These are phyloP conservation scores for Papilio glaucus DNA, from an alignment of 1,140 invertebrate genomes.

Conservation along the genomic window DNA sequence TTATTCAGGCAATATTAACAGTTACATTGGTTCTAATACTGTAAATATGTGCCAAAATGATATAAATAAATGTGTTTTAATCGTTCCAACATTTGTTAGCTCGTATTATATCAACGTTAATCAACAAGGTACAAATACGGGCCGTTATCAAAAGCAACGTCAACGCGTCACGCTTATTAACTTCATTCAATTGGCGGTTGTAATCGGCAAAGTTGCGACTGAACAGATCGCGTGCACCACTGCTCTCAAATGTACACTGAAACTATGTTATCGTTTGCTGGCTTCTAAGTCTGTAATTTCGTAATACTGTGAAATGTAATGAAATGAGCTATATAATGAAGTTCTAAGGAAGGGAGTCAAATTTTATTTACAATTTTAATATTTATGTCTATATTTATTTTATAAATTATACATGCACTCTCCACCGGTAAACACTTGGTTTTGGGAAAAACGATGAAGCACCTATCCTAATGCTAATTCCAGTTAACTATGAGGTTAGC, in stretches of 20 bases:
- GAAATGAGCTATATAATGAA: neutral
- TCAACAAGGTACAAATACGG: conserved; percentile 26
- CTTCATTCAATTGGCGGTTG: conserved; percentile 53
- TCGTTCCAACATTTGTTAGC: neutral
- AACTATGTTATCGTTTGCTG: conserved; percentile 59
- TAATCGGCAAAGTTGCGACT: conserved; percentile 66
- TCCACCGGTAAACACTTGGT: no score
- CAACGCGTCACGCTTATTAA: conserved; percentile 66
- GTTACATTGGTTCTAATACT: no score
- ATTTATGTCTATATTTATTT: no score
- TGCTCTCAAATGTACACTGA: conserved; percentile 63
- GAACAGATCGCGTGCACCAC: conserved; percentile 51
- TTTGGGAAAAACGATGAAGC: no score
- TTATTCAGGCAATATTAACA: no score
- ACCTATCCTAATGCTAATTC: no score
- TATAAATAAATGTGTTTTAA: neutral
- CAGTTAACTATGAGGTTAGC: no score
- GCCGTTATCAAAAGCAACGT: conserved; percentile 52
- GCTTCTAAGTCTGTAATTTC: conserved; percentile 49
- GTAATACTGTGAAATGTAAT: conserved; percentile 44
- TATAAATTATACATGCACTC: no score
- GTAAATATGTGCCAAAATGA: no score
- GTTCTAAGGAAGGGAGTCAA: no score
- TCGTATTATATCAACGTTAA: neutral
- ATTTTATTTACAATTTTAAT: no score